phyloP scores from a whole-genome alignment of 2,888 invertebrate species.

The Mythimna lalbum region DNA sequence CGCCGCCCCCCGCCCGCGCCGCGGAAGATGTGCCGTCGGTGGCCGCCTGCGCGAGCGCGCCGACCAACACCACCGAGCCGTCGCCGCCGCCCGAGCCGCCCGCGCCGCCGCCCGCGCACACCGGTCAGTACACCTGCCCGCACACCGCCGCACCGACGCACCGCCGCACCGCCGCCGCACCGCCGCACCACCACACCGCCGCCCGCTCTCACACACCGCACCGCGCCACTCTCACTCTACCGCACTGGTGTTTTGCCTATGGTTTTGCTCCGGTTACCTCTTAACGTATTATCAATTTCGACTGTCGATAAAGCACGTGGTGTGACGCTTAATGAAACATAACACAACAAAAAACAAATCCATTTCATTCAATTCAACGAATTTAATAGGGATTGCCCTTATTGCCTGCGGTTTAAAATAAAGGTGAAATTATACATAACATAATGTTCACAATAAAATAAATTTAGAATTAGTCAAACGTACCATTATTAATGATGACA shows the following conservation, averaged over 20 bases:
- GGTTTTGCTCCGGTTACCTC: conserved; percentile 20
- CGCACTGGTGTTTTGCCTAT: conserved; percentile 7
- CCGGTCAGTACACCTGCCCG: conserved; percentile 80
- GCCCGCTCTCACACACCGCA: conserved; percentile 6
- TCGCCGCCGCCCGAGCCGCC: conserved; percentile 77
- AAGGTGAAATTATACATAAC: neutral
- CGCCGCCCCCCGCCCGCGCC: conserved; percentile 85
- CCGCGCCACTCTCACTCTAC: conserved; percentile 30
- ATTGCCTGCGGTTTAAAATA: neutral
- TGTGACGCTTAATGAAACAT: conserved; percentile 26
- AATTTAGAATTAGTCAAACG: neutral
- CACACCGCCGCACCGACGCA: conserved; percentile 27
- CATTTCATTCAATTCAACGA: neutral
- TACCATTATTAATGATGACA: conserved; percentile 1
- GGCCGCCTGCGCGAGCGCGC: conserved; percentile 86
- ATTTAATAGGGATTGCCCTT: neutral
- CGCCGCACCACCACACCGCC: conserved; percentile 17
- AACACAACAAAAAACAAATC: conserved; percentile 54
- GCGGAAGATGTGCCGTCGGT: conserved; percentile 86
- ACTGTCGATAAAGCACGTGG: conserved; percentile 40
- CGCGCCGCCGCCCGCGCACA: conserved; percentile 77
- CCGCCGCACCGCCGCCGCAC: conserved; percentile 26
- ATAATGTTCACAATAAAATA: neutral
- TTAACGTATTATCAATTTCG: conserved; percentile 28
- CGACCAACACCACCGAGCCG: conserved; percentile 82